These are phyloP conservation scores for Trichopoda pennipes DNA, from an alignment of 2,888 invertebrate species.

Conservation along the genomic window DNA sequence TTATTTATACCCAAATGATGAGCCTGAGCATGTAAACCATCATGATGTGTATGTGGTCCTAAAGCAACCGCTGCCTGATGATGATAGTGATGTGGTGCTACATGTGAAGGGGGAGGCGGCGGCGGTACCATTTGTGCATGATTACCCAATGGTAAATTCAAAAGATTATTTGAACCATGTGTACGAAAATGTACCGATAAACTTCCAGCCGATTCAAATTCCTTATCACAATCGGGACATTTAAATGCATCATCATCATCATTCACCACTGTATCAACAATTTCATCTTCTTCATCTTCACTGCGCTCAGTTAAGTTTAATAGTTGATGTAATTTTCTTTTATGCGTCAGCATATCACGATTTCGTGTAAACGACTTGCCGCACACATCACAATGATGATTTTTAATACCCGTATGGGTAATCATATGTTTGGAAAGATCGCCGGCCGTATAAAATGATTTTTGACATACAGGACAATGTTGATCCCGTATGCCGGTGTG, in stretches of 20 bases:
- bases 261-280: slow-evolving; percentile 72
- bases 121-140: slow-evolving; percentile 66
- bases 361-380: slow-evolving; percentile 83
- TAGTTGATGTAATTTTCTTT: slow-evolving; percentile 78
- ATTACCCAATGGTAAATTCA: slow-evolving; percentile 73
- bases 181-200: slow-evolving; percentile 79
- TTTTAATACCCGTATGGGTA: slow-evolving; percentile 83
- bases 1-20: slow-evolving; percentile 71
- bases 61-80: slow-evolving; percentile 69
- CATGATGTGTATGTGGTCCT: slow-evolving; percentile 66
- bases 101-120: slow-evolving; percentile 32
- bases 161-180: slow-evolving; percentile 75
- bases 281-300: slow-evolving; percentile 73
- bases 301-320: slow-evolving; percentile 70
- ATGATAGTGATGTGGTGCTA: slow-evolving; percentile 61
- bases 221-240: slow-evolving; percentile 80
- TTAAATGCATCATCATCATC: slow-evolving; percentile 75
- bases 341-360: slow-evolving; percentile 83
- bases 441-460: slow-evolving; percentile 84
- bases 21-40: slow-evolving; percentile 72
- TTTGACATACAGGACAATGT: slow-evolving; percentile 83
- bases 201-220: slow-evolving; percentile 78
- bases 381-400: slow-evolving; percentile 84
- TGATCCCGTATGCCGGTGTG: slow-evolving; percentile 84
- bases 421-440: slow-evolving; percentile 84